Base-by-base conservation (phyloP, 2,888 invertebrate genomes). In the Caenorhabditis sp. region DNA sequence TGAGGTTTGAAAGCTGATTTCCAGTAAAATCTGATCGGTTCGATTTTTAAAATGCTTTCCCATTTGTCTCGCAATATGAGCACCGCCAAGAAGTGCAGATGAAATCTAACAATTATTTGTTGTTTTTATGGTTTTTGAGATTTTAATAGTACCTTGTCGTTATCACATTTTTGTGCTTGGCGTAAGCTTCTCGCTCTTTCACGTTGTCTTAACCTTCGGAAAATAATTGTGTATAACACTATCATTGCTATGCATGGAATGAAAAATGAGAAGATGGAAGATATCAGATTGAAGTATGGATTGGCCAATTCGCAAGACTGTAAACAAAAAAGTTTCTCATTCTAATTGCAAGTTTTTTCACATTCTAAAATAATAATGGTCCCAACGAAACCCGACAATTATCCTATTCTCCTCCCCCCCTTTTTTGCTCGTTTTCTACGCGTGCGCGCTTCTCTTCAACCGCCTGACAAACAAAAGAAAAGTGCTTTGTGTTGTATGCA, bases 241-340 rank as follows among this genome's bases (percentile, higher is more conserved):
- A 97, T 94, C 96, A 99, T 97, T 88, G 97, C 94, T 88, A 96
- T 93, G 88, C 97, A 94, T 49, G 99, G 99, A 87, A 99, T 95
- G 90, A 96, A 99, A 92, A 99, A 99, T 86, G 97, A 97, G 81
- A 95, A 94, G 83, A 99, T 91, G 64, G 97, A 97, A 17, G 97
- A 97, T 90, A 95, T 96, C 88, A 99, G 93, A 88, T 97, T 94
- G 90, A 97, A 99, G 90, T 96, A 94, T 82, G 95, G 93, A 90
- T 96, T 97, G 90, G 96, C 96, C 91, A 99, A 97, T 84, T 94
- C 92, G 90, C 99, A 99, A 50, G 72, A 58, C 82, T 85, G 72
- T 50, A 88, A 87, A 26, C 10, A 31, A 6, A 31, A 6, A 31
- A 43, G 23, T 49, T 10, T 49, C n/a, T n/a, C n/a, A n/a, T n/a